These are phyloP conservation scores for Scaptodrosophila lebanonensis DNA, from an alignment of 1,140 invertebrate genomes.

Conservation along the genomic window DNA sequence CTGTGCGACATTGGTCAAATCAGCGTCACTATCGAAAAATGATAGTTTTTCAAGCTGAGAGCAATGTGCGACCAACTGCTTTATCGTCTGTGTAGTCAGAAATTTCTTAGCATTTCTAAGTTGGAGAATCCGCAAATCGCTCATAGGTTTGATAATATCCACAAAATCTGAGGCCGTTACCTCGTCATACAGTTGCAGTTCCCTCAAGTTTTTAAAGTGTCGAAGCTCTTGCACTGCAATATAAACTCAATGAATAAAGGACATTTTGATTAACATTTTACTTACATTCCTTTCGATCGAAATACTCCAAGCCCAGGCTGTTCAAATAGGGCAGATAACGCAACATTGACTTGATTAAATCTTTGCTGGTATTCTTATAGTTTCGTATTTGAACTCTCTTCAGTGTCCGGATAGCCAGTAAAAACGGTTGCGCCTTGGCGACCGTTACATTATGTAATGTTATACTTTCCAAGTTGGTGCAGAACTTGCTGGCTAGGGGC, in stretches of 20 bases:
- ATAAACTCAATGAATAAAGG: background rate
- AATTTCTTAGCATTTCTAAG: slow-evolving; percentile 50
- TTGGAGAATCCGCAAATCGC: slow-evolving; percentile 37
- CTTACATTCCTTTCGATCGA: slow-evolving; percentile 54
- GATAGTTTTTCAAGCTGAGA: slow-evolving; percentile 40
- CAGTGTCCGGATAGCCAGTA: slow-evolving; percentile 33
- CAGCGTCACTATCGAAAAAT: slow-evolving; percentile 52
- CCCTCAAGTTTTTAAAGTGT: slow-evolving; percentile 40
- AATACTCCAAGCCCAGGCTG: slow-evolving; percentile 43
- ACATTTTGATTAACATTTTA: background rate
- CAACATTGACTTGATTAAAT: slow-evolving; percentile 39
- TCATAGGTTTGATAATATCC: slow-evolving; percentile 37
- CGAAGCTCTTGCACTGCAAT: slow-evolving; percentile 53
- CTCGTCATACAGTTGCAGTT: slow-evolving; percentile 50
- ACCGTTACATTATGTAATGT: slow-evolving; percentile 50
- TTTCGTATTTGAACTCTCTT: slow-evolving; percentile 47
- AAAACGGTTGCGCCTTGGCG: slow-evolving; percentile 29
- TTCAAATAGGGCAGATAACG: slow-evolving; percentile 40
- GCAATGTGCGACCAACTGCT: slow-evolving; percentile 39
- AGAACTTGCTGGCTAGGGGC: slow-evolving; percentile 46
- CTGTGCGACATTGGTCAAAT: slow-evolving; percentile 40
- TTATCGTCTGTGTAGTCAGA: slow-evolving; percentile 45
- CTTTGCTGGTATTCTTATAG: slow-evolving; percentile 56
- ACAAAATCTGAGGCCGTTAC: slow-evolving; percentile 48
- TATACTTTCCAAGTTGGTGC: slow-evolving; percentile 39